Evolutionary conservation across 2,797 vertebrate genomes (phyloP).

Genomic region (Darevskia nairensis): DNA sequence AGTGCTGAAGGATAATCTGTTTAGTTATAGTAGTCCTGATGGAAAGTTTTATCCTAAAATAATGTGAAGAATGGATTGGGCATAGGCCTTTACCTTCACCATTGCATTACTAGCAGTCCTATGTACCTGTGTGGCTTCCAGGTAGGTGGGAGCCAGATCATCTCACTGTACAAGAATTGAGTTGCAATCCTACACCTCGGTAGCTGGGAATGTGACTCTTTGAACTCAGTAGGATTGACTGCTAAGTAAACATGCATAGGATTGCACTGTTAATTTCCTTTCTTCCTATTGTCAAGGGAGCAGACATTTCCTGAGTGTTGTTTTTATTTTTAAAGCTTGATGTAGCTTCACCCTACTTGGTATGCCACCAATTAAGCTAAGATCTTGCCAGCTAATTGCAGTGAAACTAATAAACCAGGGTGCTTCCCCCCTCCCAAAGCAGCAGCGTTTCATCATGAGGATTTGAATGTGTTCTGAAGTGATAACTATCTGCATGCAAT

Average conservation of each 20-base stretch:
- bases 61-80: background rate
- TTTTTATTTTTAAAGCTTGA: conserved; percentile 25
- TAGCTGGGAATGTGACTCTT: background rate
- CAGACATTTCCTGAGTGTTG: background rate
- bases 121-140: background rate
- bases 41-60: background rate
- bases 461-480: conserved; percentile 45
- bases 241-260: background rate
- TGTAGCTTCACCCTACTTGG: conserved; percentile 41
- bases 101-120: background rate
- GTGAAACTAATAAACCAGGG: conserved; percentile 62
- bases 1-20: no score
- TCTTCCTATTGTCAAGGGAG: background rate
- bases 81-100: no score
- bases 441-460: conserved; percentile 47
- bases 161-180: background rate
- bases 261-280: background rate
- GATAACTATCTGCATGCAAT: conserved; percentile 35
- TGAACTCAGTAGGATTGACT: background rate
- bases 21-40: background rate
- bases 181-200: background rate
- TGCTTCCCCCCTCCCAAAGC: conserved; percentile 37
- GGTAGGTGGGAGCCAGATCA: no score
- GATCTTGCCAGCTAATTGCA: conserved; percentile 68
- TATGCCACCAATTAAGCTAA: conserved; percentile 62